Conservation (phyloP, 1,140 invertebrate species). For the Phthorimaea operculella region DNA sequence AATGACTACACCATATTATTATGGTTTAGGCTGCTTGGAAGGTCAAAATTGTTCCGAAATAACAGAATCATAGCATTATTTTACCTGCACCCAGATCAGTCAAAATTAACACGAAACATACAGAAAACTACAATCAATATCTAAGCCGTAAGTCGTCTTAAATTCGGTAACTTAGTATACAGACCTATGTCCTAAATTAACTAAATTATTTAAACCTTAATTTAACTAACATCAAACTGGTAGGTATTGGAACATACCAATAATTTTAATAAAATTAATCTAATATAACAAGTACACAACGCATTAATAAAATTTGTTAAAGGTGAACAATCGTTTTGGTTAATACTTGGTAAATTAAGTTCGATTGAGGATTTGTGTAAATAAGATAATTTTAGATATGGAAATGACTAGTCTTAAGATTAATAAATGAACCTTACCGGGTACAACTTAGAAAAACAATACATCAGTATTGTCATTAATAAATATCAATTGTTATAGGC, state of each 20-base stretch:
- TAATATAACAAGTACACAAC: slow-evolving; percentile 48
- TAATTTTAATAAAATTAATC: slow-evolving; percentile 37
- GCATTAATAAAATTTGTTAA: slow-evolving; percentile 63
- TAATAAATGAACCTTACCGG: slow-evolving; percentile 7
- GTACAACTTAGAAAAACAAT: background rate
- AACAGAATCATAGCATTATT: background rate
- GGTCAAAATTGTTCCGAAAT: background rate
- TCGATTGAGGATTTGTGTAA: slow-evolving; percentile 21
- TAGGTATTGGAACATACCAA: slow-evolving; percentile 40
- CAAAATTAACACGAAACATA: background rate
- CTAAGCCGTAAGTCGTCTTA: slow-evolving; percentile 4
- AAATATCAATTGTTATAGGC: slow-evolving; percentile 11
- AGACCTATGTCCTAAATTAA: slow-evolving; percentile 31
- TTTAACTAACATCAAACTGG: slow-evolving; percentile 33
- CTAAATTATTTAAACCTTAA: slow-evolving; percentile 24
- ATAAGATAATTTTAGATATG: slow-evolving; percentile 19
- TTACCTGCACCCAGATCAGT: background rate
- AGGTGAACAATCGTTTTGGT: slow-evolving; percentile 60
- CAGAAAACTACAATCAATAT: background rate
- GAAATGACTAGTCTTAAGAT: slow-evolving; percentile 33
- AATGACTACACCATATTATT: background rate
- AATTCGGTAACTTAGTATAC: slow-evolving; percentile 29
- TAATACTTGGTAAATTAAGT: slow-evolving; percentile 56
- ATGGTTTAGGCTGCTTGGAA: background rate
- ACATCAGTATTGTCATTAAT: no score